Conservation (phyloP, 2,888 invertebrate species). For the Herminia tarsipennalis region DNA sequence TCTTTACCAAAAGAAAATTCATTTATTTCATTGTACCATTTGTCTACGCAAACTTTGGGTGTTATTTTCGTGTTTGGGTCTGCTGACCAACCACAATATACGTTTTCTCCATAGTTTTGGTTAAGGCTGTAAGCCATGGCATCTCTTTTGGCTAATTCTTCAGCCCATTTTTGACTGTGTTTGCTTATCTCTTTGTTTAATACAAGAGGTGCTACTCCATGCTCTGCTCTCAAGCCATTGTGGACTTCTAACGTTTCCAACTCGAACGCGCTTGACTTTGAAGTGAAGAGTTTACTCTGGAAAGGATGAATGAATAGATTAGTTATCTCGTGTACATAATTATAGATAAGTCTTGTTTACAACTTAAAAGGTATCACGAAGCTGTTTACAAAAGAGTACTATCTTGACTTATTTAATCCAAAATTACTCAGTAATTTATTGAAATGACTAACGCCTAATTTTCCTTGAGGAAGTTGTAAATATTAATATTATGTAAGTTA, state of each 20-base stretch:
- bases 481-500: too few species aligned
- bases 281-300: constrained; percentile 76
- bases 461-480: too few species aligned
- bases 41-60: constrained; percentile 89
- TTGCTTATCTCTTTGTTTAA: constrained; percentile 87
- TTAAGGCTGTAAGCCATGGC: constrained; percentile 88
- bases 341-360: constrained; percentile 6
- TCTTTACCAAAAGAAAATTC: constrained; percentile 89
- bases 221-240: constrained; percentile 76
- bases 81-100: constrained; percentile 89
- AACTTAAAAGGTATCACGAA: too few species aligned
- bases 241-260: constrained; percentile 74
- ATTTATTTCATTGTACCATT: constrained; percentile 92
- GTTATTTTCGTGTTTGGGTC: constrained; percentile 87
- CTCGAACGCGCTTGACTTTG: constrained; percentile 72
- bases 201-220: constrained; percentile 77
- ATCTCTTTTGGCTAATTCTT: constrained; percentile 87
- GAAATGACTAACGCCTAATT: too few species aligned
- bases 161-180: constrained; percentile 90
- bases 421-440: too few species aligned
- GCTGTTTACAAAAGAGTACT: too few species aligned
- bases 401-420: too few species aligned
- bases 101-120: constrained; percentile 88
- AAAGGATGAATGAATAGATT: constrained; percentile 42
- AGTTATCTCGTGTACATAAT: constrained; percentile 8